Conservation (phyloP, 1,140 invertebrate species). For the Sycobia sp. region DNA sequence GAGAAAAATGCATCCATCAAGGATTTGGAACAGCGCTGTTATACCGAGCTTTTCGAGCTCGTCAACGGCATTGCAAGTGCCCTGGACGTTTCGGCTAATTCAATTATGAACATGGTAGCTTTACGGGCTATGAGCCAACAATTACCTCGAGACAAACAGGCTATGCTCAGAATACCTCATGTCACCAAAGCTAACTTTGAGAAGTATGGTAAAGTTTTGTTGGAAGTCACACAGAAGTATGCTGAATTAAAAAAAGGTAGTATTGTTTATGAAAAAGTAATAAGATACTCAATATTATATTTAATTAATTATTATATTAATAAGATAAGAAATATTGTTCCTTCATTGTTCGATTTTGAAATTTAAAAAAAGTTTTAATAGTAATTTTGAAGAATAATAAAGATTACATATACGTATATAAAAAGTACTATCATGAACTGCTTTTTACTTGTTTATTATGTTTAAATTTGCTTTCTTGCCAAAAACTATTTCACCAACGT, state of each 20-base stretch:
- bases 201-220: constrained; percentile 80
- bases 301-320: too few species aligned
- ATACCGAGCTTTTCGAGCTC: constrained; percentile 60
- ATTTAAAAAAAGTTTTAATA: too few species aligned
- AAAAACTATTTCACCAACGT: too few species aligned
- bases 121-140: constrained; percentile 75
- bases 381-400: too few species aligned
- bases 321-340: too few species aligned
- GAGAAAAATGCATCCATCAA: constrained; percentile 18
- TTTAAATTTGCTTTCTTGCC: too few species aligned
- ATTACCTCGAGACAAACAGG: constrained; percentile 74
- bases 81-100: constrained; percentile 61
- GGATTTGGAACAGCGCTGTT: constrained; percentile 62
- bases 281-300: too few species aligned
- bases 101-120: constrained; percentile 67
- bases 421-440: too few species aligned
- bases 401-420: too few species aligned
- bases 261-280: not conserved
- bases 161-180: constrained; percentile 84
- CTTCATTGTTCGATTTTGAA: too few species aligned
- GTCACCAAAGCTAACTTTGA: constrained; percentile 86
- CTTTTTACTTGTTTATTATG: too few species aligned
- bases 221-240: constrained; percentile 77
- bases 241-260: constrained; percentile 57
- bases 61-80: constrained; percentile 63